phyloP scores from a whole-genome alignment of 2,888 invertebrate genomes.

The Troides aeacus region DNA sequence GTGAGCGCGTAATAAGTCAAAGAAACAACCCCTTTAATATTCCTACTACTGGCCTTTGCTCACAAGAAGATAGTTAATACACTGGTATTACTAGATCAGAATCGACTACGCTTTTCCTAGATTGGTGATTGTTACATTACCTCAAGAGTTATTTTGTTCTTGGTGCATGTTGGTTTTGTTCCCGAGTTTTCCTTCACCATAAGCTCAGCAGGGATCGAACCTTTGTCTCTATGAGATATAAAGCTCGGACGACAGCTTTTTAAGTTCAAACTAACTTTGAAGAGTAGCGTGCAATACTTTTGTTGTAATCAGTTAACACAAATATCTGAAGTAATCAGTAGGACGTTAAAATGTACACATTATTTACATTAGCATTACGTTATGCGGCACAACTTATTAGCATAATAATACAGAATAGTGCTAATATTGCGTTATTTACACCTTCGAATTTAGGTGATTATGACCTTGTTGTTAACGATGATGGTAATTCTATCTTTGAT shows the following conservation, averaged over 20 bases:
- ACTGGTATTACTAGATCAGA: no score
- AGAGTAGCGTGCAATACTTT: neutral
- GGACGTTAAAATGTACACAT: neutral
- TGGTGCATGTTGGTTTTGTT: no score
- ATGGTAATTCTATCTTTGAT: neutral
- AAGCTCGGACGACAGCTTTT: no score
- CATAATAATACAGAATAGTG: neutral
- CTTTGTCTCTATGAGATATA: no score
- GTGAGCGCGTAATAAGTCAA: neutral
- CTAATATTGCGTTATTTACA: conserved; percentile 5
- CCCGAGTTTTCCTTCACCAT: no score
- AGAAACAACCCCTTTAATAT: no score
- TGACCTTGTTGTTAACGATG: neutral
- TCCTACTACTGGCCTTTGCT: no score
- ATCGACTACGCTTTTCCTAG: no score
- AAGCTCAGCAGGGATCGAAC: no score
- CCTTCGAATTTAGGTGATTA: neutral
- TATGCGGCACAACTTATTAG: neutral
- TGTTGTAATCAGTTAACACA: neutral
- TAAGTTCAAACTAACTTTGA: neutral
- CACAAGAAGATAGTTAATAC: no score
- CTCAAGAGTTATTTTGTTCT: no score
- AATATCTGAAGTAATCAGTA: neutral
- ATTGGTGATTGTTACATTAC: no score
- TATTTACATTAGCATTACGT: neutral